phyloP scores from a whole-genome alignment of 2,797 vertebrate genomes.

The Trematocara caparti region DNA sequence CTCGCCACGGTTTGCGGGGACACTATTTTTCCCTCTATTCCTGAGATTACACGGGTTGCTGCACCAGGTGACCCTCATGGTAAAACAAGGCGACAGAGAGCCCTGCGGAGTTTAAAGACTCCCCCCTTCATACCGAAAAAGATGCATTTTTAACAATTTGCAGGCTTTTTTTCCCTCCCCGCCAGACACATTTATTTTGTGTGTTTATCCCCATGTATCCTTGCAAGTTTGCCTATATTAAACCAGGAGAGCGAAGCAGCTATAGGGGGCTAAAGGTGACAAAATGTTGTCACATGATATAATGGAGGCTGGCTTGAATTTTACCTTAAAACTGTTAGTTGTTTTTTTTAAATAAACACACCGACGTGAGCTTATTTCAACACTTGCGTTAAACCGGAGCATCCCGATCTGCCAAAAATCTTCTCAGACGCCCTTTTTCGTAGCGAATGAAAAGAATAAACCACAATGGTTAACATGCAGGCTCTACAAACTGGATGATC shows the following conservation, averaged over 20 bases:
- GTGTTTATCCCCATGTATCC: conserved; percentile 28
- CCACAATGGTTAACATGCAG: conserved; percentile 64
- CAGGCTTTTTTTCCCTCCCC: neutral
- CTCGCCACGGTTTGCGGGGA: conserved; percentile 60
- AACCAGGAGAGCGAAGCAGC: conserved; percentile 9
- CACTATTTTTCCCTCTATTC: conserved; percentile 69
- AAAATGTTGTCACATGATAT: conserved; percentile 29
- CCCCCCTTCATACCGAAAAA: conserved; percentile 65
- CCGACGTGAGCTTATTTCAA: neutral
- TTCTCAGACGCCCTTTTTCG: conserved; percentile 31
- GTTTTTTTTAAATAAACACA: neutral
- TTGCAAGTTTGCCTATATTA: conserved; percentile 32
- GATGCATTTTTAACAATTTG: conserved; percentile 58
- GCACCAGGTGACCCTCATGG: conserved; percentile 82
- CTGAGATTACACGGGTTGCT: conserved; percentile 88
- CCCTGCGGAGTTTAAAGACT: conserved; percentile 79
- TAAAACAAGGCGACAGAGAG: conserved; percentile 74
- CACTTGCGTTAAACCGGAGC: conserved; percentile 2
- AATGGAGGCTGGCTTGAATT: neutral
- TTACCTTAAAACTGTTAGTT: neutral
- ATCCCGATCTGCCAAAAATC: conserved; percentile 4
- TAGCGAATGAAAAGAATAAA: conserved; percentile 49
- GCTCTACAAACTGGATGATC: conserved; percentile 70
- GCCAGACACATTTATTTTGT: conserved; percentile 32
- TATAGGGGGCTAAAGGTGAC: conserved; percentile 12